Base-by-base conservation (phyloP, 2,888 invertebrate genomes). In the Cephalotes varians region DNA sequence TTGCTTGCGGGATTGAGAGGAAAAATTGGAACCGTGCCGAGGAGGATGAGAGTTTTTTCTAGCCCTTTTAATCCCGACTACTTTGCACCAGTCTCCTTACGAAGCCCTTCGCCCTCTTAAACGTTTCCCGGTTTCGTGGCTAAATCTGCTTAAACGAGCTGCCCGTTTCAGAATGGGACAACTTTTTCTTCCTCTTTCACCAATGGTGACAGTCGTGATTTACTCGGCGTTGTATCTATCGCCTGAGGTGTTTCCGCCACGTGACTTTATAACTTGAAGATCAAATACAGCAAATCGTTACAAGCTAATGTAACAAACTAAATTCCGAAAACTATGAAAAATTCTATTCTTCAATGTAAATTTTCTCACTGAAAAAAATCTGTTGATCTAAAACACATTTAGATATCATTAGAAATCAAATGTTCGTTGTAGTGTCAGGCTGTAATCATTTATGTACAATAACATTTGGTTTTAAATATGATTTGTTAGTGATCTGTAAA, bases 41-140 rank as follows among this genome's bases (percentile, higher is more conserved):
- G 31, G 15, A 72, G 67, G 67, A 72, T 79, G 85, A 77, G 74
- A 85, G 84, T 83, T 84, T 87, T 85, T 85, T 82, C 65, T 72
- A 28, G 73, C 77, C 72, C 84, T 87, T 65, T 85, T 90, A 90
- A 90, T 90, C 88, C 87, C 81, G 79, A 69, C 85, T 85, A 90
- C 81, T 90, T 90, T 85, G 44, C 89, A 81, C 87, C 82, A 82
- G 79, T 40, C 76, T 83, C 72, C 81, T 83, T 31, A 83, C 81
- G 72, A 80, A 88, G 82, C 83, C 83, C 81, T 81, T 89, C 84
- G 85, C 84, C 88, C 91, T 88, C 90, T 90, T 90, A 91, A 91
- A 91, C 88, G 91, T 91, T 91, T 91, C 90, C 91, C 87, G 90
- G 87, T 90, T 88, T 88, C 88, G 88, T 84, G 88, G 87, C 88